A percentile compares a stretch with the other conserved stretches of the same genome.
Conservation (phyloP, 2,113 vertebrate genomes). For the Cygnus buccinator region DNA sequence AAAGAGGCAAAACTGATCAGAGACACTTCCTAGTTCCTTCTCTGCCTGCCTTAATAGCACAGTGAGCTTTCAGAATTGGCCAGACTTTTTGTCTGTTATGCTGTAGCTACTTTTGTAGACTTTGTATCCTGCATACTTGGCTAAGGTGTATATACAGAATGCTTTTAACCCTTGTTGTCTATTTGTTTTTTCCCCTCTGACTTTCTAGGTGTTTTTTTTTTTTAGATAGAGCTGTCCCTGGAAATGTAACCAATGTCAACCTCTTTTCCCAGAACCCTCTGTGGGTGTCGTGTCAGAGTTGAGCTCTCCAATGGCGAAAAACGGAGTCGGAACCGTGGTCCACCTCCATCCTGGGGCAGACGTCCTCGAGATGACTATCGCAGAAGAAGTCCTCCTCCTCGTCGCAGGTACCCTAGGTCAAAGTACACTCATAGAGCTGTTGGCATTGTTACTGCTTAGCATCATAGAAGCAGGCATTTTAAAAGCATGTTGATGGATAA, state of each 20-base stretch:
- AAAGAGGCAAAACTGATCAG: not conserved
- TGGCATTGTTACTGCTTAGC: conserved; percentile 68
- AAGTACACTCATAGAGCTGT: conserved; percentile 41
- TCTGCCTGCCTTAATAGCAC: not conserved
- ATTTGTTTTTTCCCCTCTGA: accelerated
- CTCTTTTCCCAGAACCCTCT: conserved; percentile 81
- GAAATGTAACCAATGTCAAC: accelerated
- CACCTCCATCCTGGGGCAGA: conserved; percentile 92
- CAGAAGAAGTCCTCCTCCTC: conserved; percentile 88
- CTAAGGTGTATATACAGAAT: accelerated
- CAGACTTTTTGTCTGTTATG: not conserved
- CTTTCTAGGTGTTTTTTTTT: accelerated
- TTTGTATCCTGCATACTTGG: accelerated
- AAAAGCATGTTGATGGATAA: conserved; percentile 76
- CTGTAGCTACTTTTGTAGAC: not conserved
- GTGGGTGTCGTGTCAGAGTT: conserved; percentile 92
- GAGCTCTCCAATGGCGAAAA: conserved; percentile 96
- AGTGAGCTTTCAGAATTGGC: not conserved
- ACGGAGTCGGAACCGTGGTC: conserved; percentile 91
- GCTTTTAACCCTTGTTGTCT: accelerated
- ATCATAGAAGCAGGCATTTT: conserved; percentile 77
- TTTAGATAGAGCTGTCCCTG: accelerated
- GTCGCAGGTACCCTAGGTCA: conserved; percentile 87
- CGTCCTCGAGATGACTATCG: conserved; percentile 92
- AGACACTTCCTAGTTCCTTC: not conserved